phyloP scores from a whole-genome alignment of 2,113 vertebrate species.

The Ceyx melanurus region DNA sequence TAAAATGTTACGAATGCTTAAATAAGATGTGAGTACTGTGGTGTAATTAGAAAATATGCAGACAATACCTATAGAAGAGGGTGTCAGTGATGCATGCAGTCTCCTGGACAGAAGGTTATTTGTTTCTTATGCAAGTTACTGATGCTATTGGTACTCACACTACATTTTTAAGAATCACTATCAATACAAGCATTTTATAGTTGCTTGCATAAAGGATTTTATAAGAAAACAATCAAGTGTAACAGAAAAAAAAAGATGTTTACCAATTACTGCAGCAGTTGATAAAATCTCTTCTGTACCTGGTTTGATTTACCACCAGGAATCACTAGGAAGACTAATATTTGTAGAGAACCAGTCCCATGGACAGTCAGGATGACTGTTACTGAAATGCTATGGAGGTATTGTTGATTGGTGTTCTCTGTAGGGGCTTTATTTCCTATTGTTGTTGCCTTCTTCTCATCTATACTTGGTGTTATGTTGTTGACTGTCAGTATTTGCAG shows the following conservation, averaged over 20 bases:
- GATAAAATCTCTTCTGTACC: neutral
- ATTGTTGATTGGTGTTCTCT: neutral
- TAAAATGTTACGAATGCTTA: neutral
- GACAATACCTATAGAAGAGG: neutral
- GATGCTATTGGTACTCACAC: neutral
- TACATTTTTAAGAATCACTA: neutral
- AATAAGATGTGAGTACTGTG: neutral
- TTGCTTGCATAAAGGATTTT: neutral
- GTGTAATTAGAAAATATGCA: neutral
- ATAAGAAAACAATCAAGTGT: neutral
- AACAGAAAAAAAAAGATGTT: neutral
- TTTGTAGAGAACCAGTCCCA: neutral
- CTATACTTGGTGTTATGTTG: neutral
- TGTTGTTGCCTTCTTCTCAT: neutral
- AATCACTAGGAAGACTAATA: neutral
- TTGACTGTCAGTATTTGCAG: neutral
- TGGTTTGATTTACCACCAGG: neutral
- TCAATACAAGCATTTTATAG: neutral
- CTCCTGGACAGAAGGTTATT: neutral
- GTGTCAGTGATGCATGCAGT: neutral
- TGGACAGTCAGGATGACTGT: neutral
- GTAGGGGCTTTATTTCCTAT: neutral
- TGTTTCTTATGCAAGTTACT: neutral
- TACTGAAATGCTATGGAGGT: neutral
- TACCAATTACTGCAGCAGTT: neutral